Conservation (phyloP, 2,113 vertebrate species). For the Anhinga anhinga region DNA sequence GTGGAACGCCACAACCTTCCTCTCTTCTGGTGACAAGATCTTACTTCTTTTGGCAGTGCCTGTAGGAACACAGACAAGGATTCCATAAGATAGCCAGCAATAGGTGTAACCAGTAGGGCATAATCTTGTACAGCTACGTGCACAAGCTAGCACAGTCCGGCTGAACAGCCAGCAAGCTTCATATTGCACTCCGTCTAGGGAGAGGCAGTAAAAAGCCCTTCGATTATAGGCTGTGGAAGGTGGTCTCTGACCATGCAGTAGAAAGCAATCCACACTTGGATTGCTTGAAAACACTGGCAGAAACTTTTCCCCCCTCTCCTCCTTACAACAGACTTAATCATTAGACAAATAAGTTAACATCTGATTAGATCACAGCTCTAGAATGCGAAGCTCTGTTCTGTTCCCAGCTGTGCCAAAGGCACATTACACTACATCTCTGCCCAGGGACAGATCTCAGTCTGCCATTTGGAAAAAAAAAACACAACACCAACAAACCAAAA, state of each 20-base stretch:
- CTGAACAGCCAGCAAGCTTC: neutral
- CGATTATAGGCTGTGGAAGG: neutral
- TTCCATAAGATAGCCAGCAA: rapidly evolving
- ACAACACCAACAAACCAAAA: neutral
- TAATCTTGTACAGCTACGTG: neutral
- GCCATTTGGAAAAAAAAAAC: neutral
- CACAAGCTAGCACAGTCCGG: neutral
- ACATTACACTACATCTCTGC: neutral
- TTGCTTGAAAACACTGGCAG: neutral
- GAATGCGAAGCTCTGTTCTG: neutral
- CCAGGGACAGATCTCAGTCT: neutral
- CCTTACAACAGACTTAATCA: neutral
- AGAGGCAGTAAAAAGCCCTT: neutral
- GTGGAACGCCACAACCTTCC: conserved; percentile 89
- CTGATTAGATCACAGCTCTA: neutral
- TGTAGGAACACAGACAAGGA: conserved; percentile 10
- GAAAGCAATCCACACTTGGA: neutral
- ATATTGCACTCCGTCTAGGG: rapidly evolving
- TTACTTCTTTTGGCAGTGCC: conserved; percentile 93
- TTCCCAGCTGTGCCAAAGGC: neutral
- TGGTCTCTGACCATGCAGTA: neutral
- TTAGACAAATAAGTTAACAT: neutral
- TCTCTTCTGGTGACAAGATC: conserved; percentile 92
- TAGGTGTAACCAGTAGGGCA: neutral
- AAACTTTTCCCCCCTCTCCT: neutral